Base-by-base conservation (phyloP, 2,888 invertebrate genomes). In the Odontomyia ornata region DNA sequence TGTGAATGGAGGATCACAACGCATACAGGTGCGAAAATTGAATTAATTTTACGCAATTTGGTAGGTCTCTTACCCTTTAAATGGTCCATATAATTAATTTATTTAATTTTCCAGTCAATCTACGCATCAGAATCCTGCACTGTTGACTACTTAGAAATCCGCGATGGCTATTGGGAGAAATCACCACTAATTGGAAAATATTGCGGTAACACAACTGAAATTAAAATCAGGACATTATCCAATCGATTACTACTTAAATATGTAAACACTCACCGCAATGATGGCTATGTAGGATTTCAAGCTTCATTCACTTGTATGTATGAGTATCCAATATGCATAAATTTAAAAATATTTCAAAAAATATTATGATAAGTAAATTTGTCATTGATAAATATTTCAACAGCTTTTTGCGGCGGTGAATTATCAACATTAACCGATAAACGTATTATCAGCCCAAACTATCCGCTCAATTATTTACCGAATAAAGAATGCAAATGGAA, bases 1-100 rank as follows among this genome's bases (percentile, higher is more conserved):
- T 99, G 99, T 86, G 97, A 97, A 86, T 99, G 99, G 99, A 89
- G 99, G 76, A 98, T 99, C 80, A 96, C 97, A 0, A 98, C 98
- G 0, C 98, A 99, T 0, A 97, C 98, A 82, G 99, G 99, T 0
- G 98, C 99, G 87, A 91, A 95, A 78, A 97, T 99, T 77, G 93
- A 96, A 1, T 89, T 99, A 3, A 97, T 98, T 84, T 92, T 99
- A 77, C 97, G 97, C n/a, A 91, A 91, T 88, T 82, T 87, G 84
- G 87, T 86, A 81, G 77, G 83, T 27, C 15, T 13, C 25, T 60
- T 18, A 1, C 23, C 25, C 9, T 57, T 57, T 57, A 57, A 57
- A 1, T 57, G 9, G n/a, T 57, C 21, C 1, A 57, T 57, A 56
- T n/a, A 56, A 11, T n/a, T 56, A 56, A 56, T 5, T 21, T 21